Base-by-base conservation (phyloP, 2,888 invertebrate genomes). In the Idaea aversata region DNA sequence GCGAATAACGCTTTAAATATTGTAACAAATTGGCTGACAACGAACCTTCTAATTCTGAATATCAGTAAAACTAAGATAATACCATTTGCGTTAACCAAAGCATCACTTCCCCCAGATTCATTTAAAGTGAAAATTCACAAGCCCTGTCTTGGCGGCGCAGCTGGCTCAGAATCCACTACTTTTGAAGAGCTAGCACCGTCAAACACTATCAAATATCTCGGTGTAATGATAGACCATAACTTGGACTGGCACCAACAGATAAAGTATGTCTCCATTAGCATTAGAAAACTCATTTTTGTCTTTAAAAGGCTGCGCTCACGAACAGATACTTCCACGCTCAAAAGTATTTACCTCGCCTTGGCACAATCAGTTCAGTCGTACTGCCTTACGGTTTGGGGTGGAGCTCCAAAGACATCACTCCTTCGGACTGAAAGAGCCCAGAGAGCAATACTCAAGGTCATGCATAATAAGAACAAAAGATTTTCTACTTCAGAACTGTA, bases 261-360 rank as follows among this genome's bases (percentile, higher is more conserved):
- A 13, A 13, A 57, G 5, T 36, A 36, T 36, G 36, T 36, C 36
- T 36, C 36, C 36, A 36, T 6, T 5, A 4, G 36, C 36, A 36
- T 36, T 36, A 36, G 36, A 36, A n/a, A n/a, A n/a, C n/a, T n/a
- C n/a, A n/a, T n/a, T n/a, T n/a, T n/a, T n/a, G n/a, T n/a, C n/a
- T n/a, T 36, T 36, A 36, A 36, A 36, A 36, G 36, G 36, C 36
- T 36, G 6, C 36, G 36, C 36, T 77, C 61, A 72, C 74, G n/a
- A n/a, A n/a, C n/a, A n/a, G n/a, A n/a, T n/a, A n/a, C n/a, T n/a
- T n/a, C n/a, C n/a, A n/a, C n/a, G n/a, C n/a, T n/a, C n/a, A n/a
- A n/a, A n/a, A n/a, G n/a, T n/a, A n/a, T n/a, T n/a, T n/a, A n/a
- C n/a, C n/a, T n/a, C n/a, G n/a, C n/a, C n/a, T n/a, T n/a, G n/a